phyloP scores from a whole-genome alignment of 2,888 invertebrate species.

The Steinernema scapterisci region DNA sequence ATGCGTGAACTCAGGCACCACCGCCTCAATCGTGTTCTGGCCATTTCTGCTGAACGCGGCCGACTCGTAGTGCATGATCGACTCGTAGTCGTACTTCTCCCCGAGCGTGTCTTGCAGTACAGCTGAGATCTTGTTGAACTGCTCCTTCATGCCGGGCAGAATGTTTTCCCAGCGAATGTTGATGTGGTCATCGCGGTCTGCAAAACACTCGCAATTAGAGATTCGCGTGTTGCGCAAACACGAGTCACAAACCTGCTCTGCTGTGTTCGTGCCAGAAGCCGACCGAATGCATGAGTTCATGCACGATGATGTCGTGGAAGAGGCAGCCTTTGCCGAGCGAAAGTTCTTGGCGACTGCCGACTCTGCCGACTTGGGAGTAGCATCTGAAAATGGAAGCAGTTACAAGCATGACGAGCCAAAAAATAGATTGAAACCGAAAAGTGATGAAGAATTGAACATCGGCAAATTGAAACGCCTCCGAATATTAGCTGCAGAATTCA shows the following conservation, averaged over 20 bases:
- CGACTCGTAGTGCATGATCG: slow-evolving; percentile 66
- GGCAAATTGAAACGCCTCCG: no score
- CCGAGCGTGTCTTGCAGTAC: slow-evolving; percentile 63
- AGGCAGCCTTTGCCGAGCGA: slow-evolving; percentile 64
- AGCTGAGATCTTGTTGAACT: slow-evolving; percentile 62
- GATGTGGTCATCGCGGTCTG: slow-evolving; percentile 69
- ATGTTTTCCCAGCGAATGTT: slow-evolving; percentile 68
- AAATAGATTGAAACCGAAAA: no score
- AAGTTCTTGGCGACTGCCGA: slow-evolving; percentile 65
- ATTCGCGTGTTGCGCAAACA: background rate
- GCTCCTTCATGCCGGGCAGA: slow-evolving; percentile 66
- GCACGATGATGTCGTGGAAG: slow-evolving; percentile 67
- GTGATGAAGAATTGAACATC: no score
- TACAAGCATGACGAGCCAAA: no score
- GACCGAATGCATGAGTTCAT: slow-evolving; percentile 63
- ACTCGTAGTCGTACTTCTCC: slow-evolving; percentile 65
- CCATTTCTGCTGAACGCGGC: slow-evolving; percentile 67
- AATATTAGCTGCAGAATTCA: no score
- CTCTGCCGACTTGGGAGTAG: slow-evolving; percentile 66
- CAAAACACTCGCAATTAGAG: background rate
- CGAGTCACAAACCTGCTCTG: slow-evolving; percentile 54
- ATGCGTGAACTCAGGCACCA: slow-evolving; percentile 60
- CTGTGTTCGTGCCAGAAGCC: slow-evolving; percentile 67
- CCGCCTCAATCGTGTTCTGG: slow-evolving; percentile 65
- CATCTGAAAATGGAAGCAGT: slow-evolving; percentile 51